Base-by-base conservation (phyloP, 92 coral and sea anemone species). In the Montipora capitata region DNA sequence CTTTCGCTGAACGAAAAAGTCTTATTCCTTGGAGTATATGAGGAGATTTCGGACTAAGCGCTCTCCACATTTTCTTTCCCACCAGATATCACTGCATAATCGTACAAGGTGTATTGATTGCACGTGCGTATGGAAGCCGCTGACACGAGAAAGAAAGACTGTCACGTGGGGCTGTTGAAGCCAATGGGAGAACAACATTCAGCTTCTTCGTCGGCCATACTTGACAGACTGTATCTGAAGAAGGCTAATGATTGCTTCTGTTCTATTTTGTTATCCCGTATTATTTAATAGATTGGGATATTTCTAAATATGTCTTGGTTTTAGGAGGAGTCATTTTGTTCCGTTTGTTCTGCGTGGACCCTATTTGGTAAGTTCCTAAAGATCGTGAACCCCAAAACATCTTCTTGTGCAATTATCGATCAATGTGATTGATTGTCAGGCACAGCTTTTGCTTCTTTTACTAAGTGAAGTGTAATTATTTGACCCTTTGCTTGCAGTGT, bases 181-280 rank as follows among this genome's bases (percentile, higher is more conserved):
- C 87, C 87, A 83, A 72, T 83, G 79, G 62, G 45, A 72, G 58
- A 56, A 20, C 40, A 71, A 54, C 11, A 59, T 82, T n/a, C 41
- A 59, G 61, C 12, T 70, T 17, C 61, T 83, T 83, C 70, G 78
- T 83, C 87, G 79, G 87, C 87, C 87, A 83, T 83, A 51, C 74
- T 81, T 40, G 77, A 81, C 48, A 57, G 4, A n/a, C 10, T 42
- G 17, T 17, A 10, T 14, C 14, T 7, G 71, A 71, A 9, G 5
- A 14, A 39, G 40, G 41, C 7, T 12, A 52, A 14, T 12, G 66
- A 42, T 44, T 57, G 44, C 66, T 56, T 76, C 17, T 14, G 68
- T 13, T 56, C 18, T 14, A 69, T 14, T 61, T 18, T 70, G 3
- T 40, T 58, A 10, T 72, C 40, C 62, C 61, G 79, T 59, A 12